Evolutionary conservation across 2,113 vertebrate species (phyloP).

Genomic region (Chelonoidis abingdonii): DNA sequence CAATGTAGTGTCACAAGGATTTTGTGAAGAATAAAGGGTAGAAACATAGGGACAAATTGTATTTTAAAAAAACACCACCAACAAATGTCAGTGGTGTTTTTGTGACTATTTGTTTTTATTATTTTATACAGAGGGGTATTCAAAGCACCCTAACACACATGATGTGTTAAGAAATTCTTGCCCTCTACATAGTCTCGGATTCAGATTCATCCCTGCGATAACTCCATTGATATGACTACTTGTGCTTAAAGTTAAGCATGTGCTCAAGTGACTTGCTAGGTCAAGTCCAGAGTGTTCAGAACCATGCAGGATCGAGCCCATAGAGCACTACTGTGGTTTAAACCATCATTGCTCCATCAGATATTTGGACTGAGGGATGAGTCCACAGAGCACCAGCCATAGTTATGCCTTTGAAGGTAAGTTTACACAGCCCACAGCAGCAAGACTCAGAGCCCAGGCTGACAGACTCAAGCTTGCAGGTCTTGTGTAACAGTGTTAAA

Average conservation of each 20-base stretch:
- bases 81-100: too few species aligned
- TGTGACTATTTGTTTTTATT: neutral
- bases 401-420: neutral
- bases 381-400: neutral
- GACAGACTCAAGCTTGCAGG: too few species aligned
- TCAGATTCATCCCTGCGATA: neutral
- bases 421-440: too few species aligned
- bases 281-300: neutral
- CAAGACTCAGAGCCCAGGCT: too few species aligned
- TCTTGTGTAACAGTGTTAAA: too few species aligned
- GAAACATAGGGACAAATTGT: too few species aligned
- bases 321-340: fast-evolving
- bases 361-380: neutral
- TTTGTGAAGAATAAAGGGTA: neutral
- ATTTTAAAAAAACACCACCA: too few species aligned
- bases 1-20: neutral
- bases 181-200: fast-evolving
- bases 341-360: neutral
- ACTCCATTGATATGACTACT: neutral
- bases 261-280: neutral
- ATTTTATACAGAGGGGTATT: neutral
- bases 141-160: neutral
- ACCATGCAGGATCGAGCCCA: neutral
- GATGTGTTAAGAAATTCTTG: neutral
- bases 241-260: neutral